Percentiles rank a stretch among this genome's conserved stretches.
phyloP scores from a whole-genome alignment of 2,113 vertebrate species.

The Epinephelus cyanopodus region DNA sequence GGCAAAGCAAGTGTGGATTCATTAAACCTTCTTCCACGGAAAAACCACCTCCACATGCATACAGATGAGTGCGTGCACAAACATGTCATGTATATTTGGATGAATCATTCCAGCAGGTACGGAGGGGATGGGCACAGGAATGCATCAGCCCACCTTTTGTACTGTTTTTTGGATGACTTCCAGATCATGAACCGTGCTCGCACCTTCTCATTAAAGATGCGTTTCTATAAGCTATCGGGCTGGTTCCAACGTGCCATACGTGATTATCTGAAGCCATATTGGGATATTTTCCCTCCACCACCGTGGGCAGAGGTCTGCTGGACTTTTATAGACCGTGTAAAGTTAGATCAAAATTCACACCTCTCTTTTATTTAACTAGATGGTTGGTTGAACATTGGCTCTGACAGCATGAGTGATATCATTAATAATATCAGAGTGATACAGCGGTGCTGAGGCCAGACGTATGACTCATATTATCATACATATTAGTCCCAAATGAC shows the following conservation, averaged over 20 bases:
- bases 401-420: neutral
- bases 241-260: constrained; percentile 17
- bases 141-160: constrained; percentile 41
- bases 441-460: neutral
- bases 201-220: constrained; percentile 67
- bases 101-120: constrained; percentile 9
- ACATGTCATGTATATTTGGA: neutral
- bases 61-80: neutral
- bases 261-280: neutral
- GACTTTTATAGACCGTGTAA: neutral
- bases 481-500: neutral
- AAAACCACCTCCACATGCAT: neutral
- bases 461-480: neutral
- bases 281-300: constrained; percentile 1
- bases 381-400: neutral
- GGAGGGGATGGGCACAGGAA: constrained; percentile 37
- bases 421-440: neutral
- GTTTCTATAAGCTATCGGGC: neutral
- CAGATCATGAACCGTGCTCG: constrained; percentile 59
- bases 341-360: neutral
- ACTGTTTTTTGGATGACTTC: constrained; percentile 53
- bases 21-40: neutral
- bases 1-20: no score
- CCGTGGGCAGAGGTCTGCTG: neutral
- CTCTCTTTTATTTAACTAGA: neutral